phyloP scores from a whole-genome alignment of 2,888 invertebrate species.

The Melieria picta region DNA sequence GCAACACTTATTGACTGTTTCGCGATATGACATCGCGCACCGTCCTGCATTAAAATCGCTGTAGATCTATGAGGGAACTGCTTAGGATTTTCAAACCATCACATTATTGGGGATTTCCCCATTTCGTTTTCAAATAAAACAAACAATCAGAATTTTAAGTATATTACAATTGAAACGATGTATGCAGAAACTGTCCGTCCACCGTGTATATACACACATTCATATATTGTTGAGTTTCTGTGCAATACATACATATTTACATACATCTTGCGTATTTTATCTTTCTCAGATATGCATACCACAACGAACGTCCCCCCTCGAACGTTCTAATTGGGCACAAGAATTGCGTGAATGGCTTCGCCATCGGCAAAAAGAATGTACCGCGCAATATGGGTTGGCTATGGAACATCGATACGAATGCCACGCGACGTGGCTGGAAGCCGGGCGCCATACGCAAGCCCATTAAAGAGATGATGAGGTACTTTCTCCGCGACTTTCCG shows the following conservation, averaged over 20 bases:
- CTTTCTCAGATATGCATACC: constrained; percentile 46
- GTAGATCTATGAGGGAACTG: too few relatives aligned
- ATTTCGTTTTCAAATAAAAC: too few relatives aligned
- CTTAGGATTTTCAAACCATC: too few relatives aligned
- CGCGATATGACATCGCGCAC: too few relatives aligned
- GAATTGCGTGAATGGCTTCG: constrained; percentile 69
- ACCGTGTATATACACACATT: background rate
- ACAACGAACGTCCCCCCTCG: constrained; percentile 45
- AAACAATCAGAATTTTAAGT: too few relatives aligned
- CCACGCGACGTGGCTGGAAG: constrained; percentile 56
- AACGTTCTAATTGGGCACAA: constrained; percentile 70
- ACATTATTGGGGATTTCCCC: too few relatives aligned
- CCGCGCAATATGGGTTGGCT: constrained; percentile 77
- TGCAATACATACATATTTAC: too few relatives aligned
- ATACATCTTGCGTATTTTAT: background rate
- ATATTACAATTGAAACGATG: too few relatives aligned
- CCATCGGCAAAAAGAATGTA: constrained; percentile 68
- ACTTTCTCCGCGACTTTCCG: constrained; percentile 61
- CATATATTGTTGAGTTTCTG: background rate
- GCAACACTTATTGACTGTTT: too few relatives aligned
- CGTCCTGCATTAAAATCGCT: too few relatives aligned
- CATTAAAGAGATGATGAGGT: constrained; percentile 61
- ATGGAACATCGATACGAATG: constrained; percentile 67
- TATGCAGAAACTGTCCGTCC: too few relatives aligned
- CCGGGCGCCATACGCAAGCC: constrained; percentile 62